Conservation (phyloP, 2,888 invertebrate genomes). For the Parnassius glacialis region DNA sequence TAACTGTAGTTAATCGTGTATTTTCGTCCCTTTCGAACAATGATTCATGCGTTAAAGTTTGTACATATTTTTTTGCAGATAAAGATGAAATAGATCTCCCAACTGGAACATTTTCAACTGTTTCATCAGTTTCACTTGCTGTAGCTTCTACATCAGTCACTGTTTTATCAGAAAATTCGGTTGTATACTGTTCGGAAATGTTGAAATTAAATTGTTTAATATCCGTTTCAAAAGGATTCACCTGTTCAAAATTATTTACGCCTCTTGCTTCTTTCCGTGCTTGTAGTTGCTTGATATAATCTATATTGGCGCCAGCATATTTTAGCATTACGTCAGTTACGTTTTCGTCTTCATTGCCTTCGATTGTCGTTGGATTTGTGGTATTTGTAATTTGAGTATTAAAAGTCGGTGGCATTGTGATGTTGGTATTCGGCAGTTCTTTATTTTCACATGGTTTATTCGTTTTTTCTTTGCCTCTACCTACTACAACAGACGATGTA, state of each 20-base stretch:
- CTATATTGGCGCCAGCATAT: conserved; percentile 72
- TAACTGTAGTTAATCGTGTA: conserved; percentile 63
- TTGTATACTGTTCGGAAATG: conserved; percentile 53
- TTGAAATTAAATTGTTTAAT: conserved; percentile 64
- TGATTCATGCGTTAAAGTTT: conserved; percentile 54
- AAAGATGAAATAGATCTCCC: conserved; percentile 52
- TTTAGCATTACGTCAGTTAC: conserved; percentile 61
- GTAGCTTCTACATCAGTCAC: conserved; percentile 37
- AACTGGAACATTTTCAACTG: conserved; percentile 48
- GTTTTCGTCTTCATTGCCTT: conserved; percentile 47
- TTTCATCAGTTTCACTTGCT: conserved; percentile 42
- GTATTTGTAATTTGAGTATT: conserved; percentile 32
- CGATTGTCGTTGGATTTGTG: conserved; percentile 47
- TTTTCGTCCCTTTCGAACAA: conserved; percentile 46
- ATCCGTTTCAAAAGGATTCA: conserved; percentile 69
- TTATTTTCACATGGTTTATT: conserved; percentile 32
- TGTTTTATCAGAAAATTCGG: conserved; percentile 54
- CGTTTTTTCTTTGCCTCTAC: conserved; percentile 61
- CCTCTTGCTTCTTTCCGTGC: conserved; percentile 64
- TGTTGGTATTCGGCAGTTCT: conserved; percentile 24
- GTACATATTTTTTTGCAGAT: conserved; percentile 33
- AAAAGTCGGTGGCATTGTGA: conserved; percentile 27
- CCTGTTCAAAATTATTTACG: conserved; percentile 45
- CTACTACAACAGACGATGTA: conserved; percentile 82
- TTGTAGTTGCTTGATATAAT: conserved; percentile 71